A percentile compares a stretch with the other conserved stretches of the same genome.
Conservation (phyloP, 2,797 vertebrate genomes). For the Peromyscus melanophrys region DNA sequence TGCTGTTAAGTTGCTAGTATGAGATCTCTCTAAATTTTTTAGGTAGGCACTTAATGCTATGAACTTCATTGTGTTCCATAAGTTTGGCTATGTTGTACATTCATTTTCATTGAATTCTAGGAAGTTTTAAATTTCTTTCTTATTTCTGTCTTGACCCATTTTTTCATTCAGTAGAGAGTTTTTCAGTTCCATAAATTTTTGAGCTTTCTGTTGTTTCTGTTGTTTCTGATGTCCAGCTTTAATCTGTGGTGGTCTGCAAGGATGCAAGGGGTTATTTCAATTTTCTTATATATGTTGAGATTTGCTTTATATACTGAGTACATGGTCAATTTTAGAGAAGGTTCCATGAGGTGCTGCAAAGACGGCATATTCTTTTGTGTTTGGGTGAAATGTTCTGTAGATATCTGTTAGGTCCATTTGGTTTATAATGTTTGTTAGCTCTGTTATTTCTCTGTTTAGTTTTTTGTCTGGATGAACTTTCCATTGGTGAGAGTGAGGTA, state of each 20-base stretch:
- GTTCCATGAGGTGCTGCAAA: too few species aligned
- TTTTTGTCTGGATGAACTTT: not conserved
- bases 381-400: too few species aligned
- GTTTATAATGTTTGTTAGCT: too few species aligned
- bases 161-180: not conserved
- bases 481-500: not conserved
- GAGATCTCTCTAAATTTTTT: not conserved
- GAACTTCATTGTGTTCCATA: not conserved
- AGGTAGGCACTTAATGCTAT: not conserved
- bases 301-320: not conserved
- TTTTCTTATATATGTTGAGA: not conserved
- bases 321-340: too few species aligned
- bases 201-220: not conserved
- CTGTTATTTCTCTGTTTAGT: too few species aligned
- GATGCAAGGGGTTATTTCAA: not conserved
- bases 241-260: not conserved
- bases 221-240: not conserved
- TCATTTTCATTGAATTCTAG: not conserved
- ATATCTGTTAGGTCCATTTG: too few species aligned
- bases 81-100: not conserved
- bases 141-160: not conserved
- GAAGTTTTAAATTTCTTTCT: not conserved
- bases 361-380: too few species aligned
- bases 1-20: not conserved
- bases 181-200: not conserved